A percentile compares a stretch with the other conserved stretches of the same genome.
Evolutionary conservation across 2,797 vertebrate species (phyloP).

Genomic region (Gambelia wislizenii): DNA sequence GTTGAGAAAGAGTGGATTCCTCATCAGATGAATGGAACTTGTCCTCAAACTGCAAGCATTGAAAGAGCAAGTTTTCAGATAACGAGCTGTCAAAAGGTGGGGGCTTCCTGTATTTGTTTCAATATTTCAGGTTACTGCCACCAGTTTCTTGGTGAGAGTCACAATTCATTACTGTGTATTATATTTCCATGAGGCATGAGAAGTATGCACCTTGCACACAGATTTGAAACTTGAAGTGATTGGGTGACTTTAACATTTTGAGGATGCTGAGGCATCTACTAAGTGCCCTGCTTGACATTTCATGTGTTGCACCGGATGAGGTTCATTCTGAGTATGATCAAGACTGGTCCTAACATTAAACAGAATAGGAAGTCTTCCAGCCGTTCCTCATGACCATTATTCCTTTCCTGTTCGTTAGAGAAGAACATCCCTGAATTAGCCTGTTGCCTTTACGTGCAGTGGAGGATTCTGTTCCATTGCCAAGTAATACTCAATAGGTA

Average conservation of each 20-base stretch:
- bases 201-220: background rate
- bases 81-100: too few species aligned
- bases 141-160: background rate
- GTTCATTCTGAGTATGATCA: background rate
- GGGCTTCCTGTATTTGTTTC: background rate
- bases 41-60: too few species aligned
- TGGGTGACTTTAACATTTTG: conserved; percentile 5
- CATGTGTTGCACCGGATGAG: background rate
- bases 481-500: background rate
- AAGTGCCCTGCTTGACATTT: background rate
- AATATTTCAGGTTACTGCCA: background rate
- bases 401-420: too few species aligned
- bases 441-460: background rate
- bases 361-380: background rate
- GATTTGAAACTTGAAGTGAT: background rate
- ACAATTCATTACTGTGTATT: background rate
- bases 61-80: too few species aligned
- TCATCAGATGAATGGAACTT: too few species aligned
- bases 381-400: background rate
- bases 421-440: background rate
- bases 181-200: background rate
- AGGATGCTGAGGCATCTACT: too few species aligned
- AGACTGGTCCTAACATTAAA: background rate
- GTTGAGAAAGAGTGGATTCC: too few species aligned
- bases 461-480: background rate